Conservation (phyloP, 2,888 invertebrate species). For the Stenotaenia linearis region DNA sequence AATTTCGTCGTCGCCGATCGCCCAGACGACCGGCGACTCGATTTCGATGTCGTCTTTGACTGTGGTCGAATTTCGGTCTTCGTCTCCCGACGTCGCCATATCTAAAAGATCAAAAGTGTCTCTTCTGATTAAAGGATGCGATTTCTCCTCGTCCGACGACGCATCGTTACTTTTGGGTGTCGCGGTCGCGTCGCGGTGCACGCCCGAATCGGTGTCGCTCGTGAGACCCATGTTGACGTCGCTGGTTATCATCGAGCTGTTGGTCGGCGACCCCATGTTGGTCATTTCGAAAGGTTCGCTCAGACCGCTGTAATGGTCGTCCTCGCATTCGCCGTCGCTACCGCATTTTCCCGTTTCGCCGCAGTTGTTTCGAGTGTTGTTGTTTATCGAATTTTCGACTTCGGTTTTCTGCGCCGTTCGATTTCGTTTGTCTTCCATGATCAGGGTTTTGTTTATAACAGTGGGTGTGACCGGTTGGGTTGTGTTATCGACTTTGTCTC, state of each 20-base stretch:
- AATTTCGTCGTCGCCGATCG: neutral
- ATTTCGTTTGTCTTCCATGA: neutral
- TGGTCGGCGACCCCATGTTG: neutral
- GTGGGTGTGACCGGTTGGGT: neutral
- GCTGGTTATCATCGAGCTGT: neutral
- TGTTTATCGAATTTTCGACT: neutral
- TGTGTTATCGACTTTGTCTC: neutral
- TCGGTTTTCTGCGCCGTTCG: neutral
- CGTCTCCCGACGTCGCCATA: neutral
- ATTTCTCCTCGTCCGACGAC: neutral
- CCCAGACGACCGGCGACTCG: neutral
- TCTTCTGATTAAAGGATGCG: slow-evolving; percentile 8
- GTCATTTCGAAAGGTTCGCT: neutral
- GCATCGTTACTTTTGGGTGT: neutral
- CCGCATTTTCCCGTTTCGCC: neutral
- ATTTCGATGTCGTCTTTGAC: neutral
- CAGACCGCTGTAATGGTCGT: neutral
- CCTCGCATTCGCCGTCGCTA: neutral
- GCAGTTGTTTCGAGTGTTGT: neutral
- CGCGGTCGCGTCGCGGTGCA: neutral
- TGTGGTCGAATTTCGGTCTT: neutral
- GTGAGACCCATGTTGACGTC: neutral
- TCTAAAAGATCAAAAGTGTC: slow-evolving; percentile 28
- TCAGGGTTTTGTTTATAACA: neutral
- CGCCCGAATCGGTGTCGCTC: neutral